Base-by-base conservation (phyloP, 2,113 vertebrate species). In the Tetraodon nigroviridis region DNA sequence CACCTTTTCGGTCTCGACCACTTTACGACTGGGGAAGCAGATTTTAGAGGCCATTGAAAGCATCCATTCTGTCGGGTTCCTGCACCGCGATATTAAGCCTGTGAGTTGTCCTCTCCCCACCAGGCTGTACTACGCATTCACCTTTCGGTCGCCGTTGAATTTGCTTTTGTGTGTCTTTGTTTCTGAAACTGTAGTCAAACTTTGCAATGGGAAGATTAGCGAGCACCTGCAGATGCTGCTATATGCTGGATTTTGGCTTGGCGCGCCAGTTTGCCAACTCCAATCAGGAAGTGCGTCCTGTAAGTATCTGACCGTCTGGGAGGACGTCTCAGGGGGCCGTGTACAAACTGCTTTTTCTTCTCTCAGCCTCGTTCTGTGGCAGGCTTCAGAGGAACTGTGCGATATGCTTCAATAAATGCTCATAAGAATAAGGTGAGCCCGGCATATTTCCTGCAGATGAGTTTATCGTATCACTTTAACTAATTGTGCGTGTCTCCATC, bases 201-300 rank as follows among this genome's bases (percentile, higher is more conserved):
- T 99, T 99, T 50, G 96, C 96, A 12, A 99, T 99, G 95, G 97
- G 97, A 48, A 92, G 95, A 71, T 93, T 98, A 76, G 90, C 92
- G 69, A 97, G 90, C 79, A 99, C 96, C 16, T 98, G 93, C 87
- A 92, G 95, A 81, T 98, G 95, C 78, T 99, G 97, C 89, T 98
- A 92, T 60, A 99, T 99, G 97, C 92, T 99, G 58, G 96, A 98
- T 86, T 99, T 99, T 79, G 97, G 97, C 84, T 92, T 99, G 89
- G 96, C 97, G 37, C 92, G 97, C 21, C 97, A 99, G 59, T 98
- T 97, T 83, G 98, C 96, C 77, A 98, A 95, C 89, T 97, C 95
- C 41, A 94, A 90, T 88, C 94, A 94, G 70, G 97, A 98, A 87
- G 95, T 99, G 85, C 92, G 97, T 90, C 95, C 95, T 71, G 97